phyloP scores from a whole-genome alignment of 1,140 invertebrate genomes.

The Halesus radiatus region DNA sequence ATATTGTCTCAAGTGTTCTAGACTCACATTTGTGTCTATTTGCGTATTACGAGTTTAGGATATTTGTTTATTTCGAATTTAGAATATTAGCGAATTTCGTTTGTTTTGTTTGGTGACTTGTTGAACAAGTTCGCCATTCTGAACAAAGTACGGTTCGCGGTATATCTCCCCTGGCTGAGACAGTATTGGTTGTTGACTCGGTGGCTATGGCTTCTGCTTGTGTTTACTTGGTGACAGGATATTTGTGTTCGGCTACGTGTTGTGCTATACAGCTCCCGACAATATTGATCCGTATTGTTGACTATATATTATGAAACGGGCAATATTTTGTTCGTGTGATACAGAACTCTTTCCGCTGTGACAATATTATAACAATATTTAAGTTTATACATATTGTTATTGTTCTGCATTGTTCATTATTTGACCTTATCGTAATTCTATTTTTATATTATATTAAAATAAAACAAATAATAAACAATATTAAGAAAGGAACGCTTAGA shows the following conservation, averaged over 20 bases:
- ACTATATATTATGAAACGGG: not conserved
- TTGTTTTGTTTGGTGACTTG: not conserved
- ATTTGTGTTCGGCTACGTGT: not conserved
- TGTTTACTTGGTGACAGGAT: conserved; percentile 21
- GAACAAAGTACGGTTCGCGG: not conserved
- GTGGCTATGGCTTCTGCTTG: conserved; percentile 10
- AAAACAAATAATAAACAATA: too few species aligned
- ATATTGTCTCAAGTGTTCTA: conserved; percentile 20
- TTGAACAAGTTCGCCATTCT: not conserved
- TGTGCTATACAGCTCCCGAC: not conserved
- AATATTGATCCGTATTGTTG: not conserved
- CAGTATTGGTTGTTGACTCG: not conserved
- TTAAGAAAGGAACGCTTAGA: too few species aligned
- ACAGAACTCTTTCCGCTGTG: too few species aligned
- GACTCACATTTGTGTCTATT: not conserved
- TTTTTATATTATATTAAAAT: too few species aligned
- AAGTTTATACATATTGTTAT: too few species aligned
- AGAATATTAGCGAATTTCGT: conserved; percentile 19
- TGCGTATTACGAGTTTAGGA: too few species aligned
- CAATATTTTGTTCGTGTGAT: not conserved
- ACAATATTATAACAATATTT: too few species aligned
- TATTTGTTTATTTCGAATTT: not conserved
- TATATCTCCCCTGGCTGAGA: not conserved
- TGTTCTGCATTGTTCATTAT: too few species aligned
- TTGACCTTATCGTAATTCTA: too few species aligned